These are phyloP conservation scores for Bursaphelenchus okinawaensis DNA, from an alignment of 2,888 invertebrate species.

Conservation along the genomic window DNA sequence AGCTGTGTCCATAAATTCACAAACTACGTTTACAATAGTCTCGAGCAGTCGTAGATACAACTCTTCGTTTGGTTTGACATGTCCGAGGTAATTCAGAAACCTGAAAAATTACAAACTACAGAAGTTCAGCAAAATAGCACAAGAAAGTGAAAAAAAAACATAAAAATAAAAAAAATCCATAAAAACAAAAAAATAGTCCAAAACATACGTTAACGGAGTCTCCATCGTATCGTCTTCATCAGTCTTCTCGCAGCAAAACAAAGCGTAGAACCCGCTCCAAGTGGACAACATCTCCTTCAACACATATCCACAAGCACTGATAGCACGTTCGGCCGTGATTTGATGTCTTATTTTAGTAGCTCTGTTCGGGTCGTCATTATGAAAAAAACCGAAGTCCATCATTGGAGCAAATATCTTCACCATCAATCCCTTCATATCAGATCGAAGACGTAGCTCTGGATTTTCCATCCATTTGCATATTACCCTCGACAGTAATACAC, in stretches of 20 bases:
- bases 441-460: conserved; percentile 36
- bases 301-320: conserved; percentile 27
- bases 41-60: conserved; percentile 21
- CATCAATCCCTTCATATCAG: conserved; percentile 64
- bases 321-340: conserved; percentile 2
- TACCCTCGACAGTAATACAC: conserved; percentile 33
- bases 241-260: conserved; percentile 11
- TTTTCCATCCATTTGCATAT: conserved; percentile 46
- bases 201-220: conserved; percentile 61
- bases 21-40: conserved; percentile 44
- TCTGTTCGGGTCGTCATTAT: conserved; percentile 21
- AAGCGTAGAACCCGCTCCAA: conserved; percentile 66
- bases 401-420: conserved; percentile 85
- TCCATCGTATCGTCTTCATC: conserved; percentile 29
- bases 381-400: conserved; percentile 66
- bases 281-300: conserved; percentile 38
- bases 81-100: conserved; percentile 30
- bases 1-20: conserved; percentile 47
- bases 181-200: conserved; percentile 58
- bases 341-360: background rate
- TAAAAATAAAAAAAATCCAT: conserved; percentile 6
- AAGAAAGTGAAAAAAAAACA: conserved; percentile 17
- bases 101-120: conserved; percentile 26
- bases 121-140: conserved; percentile 38
- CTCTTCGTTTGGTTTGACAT: background rate